Evolutionary conservation across 2,888 invertebrate species (phyloP), one percentile per base, ranked within the genome.

Genomic region (Drosophila ustulata): DNA sequence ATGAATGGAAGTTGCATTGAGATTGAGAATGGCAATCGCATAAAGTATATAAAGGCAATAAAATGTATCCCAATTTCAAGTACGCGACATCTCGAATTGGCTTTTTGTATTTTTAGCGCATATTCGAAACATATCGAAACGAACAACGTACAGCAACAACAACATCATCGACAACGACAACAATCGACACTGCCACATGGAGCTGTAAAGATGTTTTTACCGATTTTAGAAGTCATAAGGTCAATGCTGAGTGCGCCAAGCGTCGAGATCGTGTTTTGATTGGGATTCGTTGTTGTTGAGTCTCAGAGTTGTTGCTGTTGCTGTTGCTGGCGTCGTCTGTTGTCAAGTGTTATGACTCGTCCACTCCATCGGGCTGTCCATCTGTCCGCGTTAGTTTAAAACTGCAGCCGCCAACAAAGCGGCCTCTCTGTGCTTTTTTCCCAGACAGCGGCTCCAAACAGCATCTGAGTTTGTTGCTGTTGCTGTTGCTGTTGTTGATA

Each of bases 191-290:
- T 71, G 71, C 78, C 80, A 81, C 85, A 84, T 87, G 82, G 78
- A 80, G 88, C 79, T 88, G 84, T 83, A 87, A 90, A 90, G 90
- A 90, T 84, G 89, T 89, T 89, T 88, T 89, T 90, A 89, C 86
- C 90, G 88, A 89, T 90, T 89, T 90, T 89, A 89, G 90, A 87
- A 89, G 89, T 83, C 90, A 85, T 88, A 89, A 89, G 89, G 89
- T 90, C 89, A 90, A 90, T 90, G 89, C 78, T 89, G 89, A 76
- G 78, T 79, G 80, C 75, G 70, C 74, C 74, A 82, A 71, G 80
- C 79, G 72, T 81, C 81, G 81, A 85, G 86, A 83, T 83, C 83
- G 83, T 83, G 83, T 83, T 83, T 85, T 81, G 85, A 83, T 83
- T 83, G 85, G 66, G 79, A 73, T 56, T 69, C 76, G 66, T 57